Base-by-base conservation (phyloP, 2,888 invertebrate genomes). In the Linhomoeus sp. region DNA sequence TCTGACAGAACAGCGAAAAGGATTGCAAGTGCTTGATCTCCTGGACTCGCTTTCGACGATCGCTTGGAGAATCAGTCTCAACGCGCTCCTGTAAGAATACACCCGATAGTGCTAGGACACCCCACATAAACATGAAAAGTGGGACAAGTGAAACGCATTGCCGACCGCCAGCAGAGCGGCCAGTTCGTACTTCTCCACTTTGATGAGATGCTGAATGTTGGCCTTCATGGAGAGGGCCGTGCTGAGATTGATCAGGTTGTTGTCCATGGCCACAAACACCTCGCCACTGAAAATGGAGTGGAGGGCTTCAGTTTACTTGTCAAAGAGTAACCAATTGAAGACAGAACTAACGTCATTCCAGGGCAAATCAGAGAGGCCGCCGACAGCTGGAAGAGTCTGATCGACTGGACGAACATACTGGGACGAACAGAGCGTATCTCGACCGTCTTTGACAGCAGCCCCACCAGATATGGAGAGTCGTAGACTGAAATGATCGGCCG, bases 391-490 rank as follows among this genome's bases (percentile, higher is more conserved):
- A 58, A 56, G 3, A 85, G 77, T 1, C 78, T 73, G 53, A 90
- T 72, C 1, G 76, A 78, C 67, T 90, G 90, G 55, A 92, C 80
- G 51, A 78, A 75, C 37, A 79, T 69, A 45, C 76, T 74, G 1
- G 83, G 82, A 54, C 84, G 81, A 46, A 86, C 74, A 3, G 87
- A 81, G 53, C 85, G 79, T 5, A 92, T 76, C 67, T 90, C 82
- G 33, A 90, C 74, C 53, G 77, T 76, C 58, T 81, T 84, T 44
- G 80, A 75, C 43, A 86, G 71, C 43, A 92, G 73, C 5, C 85
- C 87, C 48, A 94, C 70, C 22, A 86, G 73, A 67, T 83, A 97
- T 0, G 94, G 94, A 58, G 83, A 80, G 67, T 94, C 88, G 78
- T 87, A 86, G 26, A 79, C 86, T 41, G 41, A 7, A 79, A 67